Evolutionary conservation across 1,140 invertebrate species (phyloP), one percentile per base, ranked within the genome.

Genomic region (Portunus trituberculatus): DNA sequence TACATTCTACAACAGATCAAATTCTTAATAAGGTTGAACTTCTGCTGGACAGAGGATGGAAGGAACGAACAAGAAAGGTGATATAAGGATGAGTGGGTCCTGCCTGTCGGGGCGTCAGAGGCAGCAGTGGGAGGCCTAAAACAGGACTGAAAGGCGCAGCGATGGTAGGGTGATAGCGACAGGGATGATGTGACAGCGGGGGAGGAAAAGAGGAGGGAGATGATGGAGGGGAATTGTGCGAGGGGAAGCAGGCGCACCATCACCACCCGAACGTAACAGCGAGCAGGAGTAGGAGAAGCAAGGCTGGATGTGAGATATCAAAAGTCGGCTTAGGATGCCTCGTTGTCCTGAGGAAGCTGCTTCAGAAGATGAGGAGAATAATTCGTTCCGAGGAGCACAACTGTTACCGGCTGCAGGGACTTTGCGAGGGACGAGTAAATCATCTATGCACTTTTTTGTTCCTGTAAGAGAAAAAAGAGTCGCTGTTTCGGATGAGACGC

Each of bases 221-320:
- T 76, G 67, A 76, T 76, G 67, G 67, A 76, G 67, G 67, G 67
- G 67, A 76, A 76, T 76, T 76, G 67, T 76, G 67, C n/a, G 67
- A 76, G 67, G 67, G 67, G 67, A 76, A 76, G 67, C 16, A 20
- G 67, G 67, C n/a, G 12, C 67, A 7, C 67, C 67, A 76, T n/a
- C 67, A 76, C 25, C 67, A 76, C 67, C 67, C 67, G 20, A 76
- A 76, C 67, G n/a, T n/a, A n/a, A 76, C 67, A 7, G n/a, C 67
- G n/a, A 76, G 20, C 25, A 20, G 67, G 67, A 7, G n/a, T 20
- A 2, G 67, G 67, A 76, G 67, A 76, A n/a, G 67, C 20, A n/a
- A 76, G 67, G 67, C 67, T 76, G 67, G 67, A n/a, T 76, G 67
- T 3, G 67, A 76, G 20, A 76, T 76, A 76, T 76, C 67, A 76